Conservation (phyloP, 2,888 invertebrate species). For the Drosophila mimetica region DNA sequence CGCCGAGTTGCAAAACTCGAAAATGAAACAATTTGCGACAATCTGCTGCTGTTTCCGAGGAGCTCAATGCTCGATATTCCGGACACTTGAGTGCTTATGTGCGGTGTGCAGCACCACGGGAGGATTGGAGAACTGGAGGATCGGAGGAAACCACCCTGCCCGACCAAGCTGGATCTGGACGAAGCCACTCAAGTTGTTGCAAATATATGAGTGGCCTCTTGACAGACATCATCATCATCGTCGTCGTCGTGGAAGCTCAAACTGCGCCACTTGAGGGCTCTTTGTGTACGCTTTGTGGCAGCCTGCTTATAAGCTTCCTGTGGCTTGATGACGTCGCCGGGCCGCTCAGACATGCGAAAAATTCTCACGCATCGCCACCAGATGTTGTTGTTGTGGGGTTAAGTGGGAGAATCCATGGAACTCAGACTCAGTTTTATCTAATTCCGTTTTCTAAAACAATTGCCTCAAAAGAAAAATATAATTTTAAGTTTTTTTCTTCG, state of each 20-base stretch:
- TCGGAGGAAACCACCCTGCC: constrained; percentile 44
- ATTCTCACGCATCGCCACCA: constrained; percentile 74
- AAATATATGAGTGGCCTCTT: constrained; percentile 80
- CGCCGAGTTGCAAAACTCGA: constrained; percentile 53
- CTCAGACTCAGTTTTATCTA: neutral
- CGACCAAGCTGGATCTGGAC: constrained; percentile 8
- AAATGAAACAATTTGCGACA: constrained; percentile 60
- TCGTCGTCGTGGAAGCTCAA: constrained; percentile 52
- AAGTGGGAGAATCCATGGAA: constrained; percentile 1
- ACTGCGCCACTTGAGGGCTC: constrained; percentile 68
- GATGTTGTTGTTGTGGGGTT: constrained; percentile 42
- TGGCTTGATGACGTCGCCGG: constrained; percentile 67
- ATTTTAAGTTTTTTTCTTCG: too few relatives aligned
- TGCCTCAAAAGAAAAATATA: too few relatives aligned
- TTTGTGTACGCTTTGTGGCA: constrained; percentile 55
- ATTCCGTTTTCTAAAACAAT: neutral
- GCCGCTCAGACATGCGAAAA: constrained; percentile 61
- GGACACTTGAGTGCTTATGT: constrained; percentile 68
- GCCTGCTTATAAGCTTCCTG: constrained; percentile 65
- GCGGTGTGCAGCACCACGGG: constrained; percentile 71
- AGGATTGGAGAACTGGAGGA: constrained; percentile 27
- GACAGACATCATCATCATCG: constrained; percentile 62
- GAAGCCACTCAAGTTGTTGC: constrained; percentile 71
- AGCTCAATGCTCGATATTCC: constrained; percentile 54
- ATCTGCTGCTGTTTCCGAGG: constrained; percentile 54